Base-by-base conservation (phyloP, 2,888 invertebrate genomes). In the Microplitis deprimator region DNA sequence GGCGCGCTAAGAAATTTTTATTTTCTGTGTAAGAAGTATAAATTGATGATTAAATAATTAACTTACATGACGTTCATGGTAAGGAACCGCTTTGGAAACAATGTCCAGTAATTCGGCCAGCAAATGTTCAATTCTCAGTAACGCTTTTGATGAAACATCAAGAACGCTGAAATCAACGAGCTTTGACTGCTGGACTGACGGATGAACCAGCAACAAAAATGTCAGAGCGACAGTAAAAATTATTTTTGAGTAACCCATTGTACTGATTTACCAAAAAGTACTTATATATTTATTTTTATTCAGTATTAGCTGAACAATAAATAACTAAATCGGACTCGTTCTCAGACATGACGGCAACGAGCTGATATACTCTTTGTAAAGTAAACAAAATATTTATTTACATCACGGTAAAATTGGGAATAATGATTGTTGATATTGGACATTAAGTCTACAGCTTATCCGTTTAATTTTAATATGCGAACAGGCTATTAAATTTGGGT, bases 331-430 rank as follows among this genome's bases (percentile, higher is more conserved):
- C 13, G 50, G 4, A 50, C 50, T 50, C 50, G 13, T 13, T 50
- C 13, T n/a, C 20, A 70, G 4, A n/a, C 38, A 41, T 68, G 60
- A 8, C 29, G 50, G 59, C 59, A n/a, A 20, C 8, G 20, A 50
- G 59, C 29, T 59, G n/a, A 72, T 72, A 64, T 72, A 62, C 72
- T 62, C 64, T 3, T 17, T 20, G 20, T 17, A 39, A 8, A 40
- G 64, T 72, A 62, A 72, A 72, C 72, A 62, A 38, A 16, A 62
- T 68, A 5, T 75, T 68, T 69, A 75, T 72, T 72, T 61, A 64
- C 72, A 72, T 72, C 20, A 72, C 64, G 72, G 39, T 29, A 41
- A 40, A 72, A 72, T 17, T 39, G 40, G 13, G 62, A 17, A 16
- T 62, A 61, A 39, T 64, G 39, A 38, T 72, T 40, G 39, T 38